These are phyloP conservation scores for Athalia cordata DNA, from an alignment of 2,888 invertebrate genomes.

Conservation along the genomic window DNA sequence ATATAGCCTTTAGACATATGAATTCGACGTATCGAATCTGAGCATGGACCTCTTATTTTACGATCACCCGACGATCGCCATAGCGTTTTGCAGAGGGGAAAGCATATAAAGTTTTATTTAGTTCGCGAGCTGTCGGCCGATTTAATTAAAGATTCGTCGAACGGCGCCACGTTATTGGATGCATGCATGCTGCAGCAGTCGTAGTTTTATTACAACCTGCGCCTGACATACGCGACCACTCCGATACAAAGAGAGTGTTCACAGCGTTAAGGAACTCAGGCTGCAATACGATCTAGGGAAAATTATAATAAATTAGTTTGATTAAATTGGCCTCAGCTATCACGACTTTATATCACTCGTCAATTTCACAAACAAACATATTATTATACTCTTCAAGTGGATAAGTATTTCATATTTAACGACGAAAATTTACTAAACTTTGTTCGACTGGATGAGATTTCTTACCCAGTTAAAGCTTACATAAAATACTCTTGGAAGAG, in stretches of 20 bases:
- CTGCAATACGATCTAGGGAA: neutral
- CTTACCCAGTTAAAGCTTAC: too few relatives aligned
- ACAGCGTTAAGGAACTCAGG: slow-evolving; percentile 17
- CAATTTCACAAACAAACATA: neutral
- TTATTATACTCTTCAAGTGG: too few relatives aligned
- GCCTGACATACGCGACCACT: neutral
- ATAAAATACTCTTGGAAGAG: too few relatives aligned
- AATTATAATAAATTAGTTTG: slow-evolving; percentile 6
- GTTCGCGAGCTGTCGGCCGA: slow-evolving; percentile 47
- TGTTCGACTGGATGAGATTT: too few relatives aligned
- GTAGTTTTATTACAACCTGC: slow-evolving; percentile 35
- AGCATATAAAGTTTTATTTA: slow-evolving; percentile 43
- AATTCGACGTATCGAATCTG: slow-evolving; percentile 36
- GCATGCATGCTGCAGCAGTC: slow-evolving; percentile 23
- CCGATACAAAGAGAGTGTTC: slow-evolving; percentile 30
- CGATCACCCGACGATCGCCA: slow-evolving; percentile 33
- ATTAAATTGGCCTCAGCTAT: neutral
- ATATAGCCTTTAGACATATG: neutral
- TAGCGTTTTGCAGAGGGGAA: slow-evolving; percentile 22
- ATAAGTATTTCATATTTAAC: too few relatives aligned
- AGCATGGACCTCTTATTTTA: slow-evolving; percentile 37
- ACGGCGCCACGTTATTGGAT: slow-evolving; percentile 48
- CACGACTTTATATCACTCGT: neutral
- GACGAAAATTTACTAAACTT: too few relatives aligned
- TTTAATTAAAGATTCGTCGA: slow-evolving; percentile 51